Evolutionary conservation across 2,797 vertebrate genomes (phyloP).

Genomic region (Poliocrania exsul): DNA sequence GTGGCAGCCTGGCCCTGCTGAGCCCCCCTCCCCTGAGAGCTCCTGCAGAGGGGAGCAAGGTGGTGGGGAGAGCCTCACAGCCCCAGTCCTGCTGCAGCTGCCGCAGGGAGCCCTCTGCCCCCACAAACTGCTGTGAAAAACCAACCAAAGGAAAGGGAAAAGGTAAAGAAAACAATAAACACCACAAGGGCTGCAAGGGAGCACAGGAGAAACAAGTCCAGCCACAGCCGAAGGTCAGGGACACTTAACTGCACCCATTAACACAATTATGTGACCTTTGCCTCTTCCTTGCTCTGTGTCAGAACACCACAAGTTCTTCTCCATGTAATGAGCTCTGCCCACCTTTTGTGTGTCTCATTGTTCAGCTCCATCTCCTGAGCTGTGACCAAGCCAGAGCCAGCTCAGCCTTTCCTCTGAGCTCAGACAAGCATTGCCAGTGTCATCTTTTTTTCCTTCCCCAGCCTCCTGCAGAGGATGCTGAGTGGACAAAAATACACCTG

Average conservation of each 20-base stretch:
- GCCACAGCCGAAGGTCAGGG: not conserved
- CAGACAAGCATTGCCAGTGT: accelerated
- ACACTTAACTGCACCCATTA: not conserved
- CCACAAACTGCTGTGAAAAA: not conserved
- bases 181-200: accelerated
- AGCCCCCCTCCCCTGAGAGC: not conserved
- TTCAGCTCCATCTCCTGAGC: not conserved
- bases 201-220: not conserved
- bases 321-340: not conserved
- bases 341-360: not conserved
- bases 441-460: not conserved
- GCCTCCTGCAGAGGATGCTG: not conserved
- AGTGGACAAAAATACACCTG: not conserved
- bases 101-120: not conserved
- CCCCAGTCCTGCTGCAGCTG: not conserved
- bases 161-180: not conserved
- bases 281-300: too few species aligned
- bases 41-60: not conserved
- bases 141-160: not conserved
- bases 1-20: accelerated
- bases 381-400: not conserved
- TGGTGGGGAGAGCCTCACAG: not conserved
- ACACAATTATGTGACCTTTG: not conserved
- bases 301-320: not conserved
- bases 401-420: not conserved